Conservation (phyloP, 1,140 invertebrate genomes). For the Papilio machaon region DNA sequence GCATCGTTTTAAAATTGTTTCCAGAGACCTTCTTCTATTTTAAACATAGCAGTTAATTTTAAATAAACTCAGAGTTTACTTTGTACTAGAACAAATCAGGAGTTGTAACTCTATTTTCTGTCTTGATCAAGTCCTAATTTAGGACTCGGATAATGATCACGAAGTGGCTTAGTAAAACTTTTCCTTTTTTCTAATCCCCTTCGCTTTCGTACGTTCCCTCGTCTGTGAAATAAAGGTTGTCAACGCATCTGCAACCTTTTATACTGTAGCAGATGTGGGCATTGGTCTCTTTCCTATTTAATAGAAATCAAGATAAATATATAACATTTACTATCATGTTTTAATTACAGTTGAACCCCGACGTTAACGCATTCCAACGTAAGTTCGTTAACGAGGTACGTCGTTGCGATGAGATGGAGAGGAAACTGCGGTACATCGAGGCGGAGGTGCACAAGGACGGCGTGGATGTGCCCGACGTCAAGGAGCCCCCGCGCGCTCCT, state of each 20-base stretch:
- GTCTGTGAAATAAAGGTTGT: not conserved
- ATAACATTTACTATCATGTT: not conserved
- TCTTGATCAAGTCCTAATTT: too few relatives aligned
- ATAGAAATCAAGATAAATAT: too few relatives aligned
- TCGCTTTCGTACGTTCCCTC: too few relatives aligned
- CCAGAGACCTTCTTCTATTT: not conserved
- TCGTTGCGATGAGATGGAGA: conserved; percentile 96
- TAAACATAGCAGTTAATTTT: not conserved
- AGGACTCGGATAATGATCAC: too few relatives aligned
- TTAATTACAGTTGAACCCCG: conserved; percentile 90
- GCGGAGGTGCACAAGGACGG: conserved; percentile 97
- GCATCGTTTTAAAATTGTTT: not conserved
- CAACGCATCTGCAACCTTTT: not conserved
- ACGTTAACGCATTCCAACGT: conserved; percentile 97
- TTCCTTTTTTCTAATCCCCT: not conserved
- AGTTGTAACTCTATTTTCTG: too few relatives aligned
- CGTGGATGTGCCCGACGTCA: conserved; percentile 90
- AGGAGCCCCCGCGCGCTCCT: conserved; percentile 94
- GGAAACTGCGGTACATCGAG: conserved; percentile 96
- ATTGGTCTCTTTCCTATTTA: too few relatives aligned
- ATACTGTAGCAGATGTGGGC: not conserved
- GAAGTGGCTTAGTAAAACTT: too few relatives aligned
- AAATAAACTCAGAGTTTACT: not conserved
- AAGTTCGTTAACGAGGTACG: conserved; percentile 98
- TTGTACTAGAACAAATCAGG: too few relatives aligned